A percentile compares a stretch with the other conserved stretches of the same genome.
phyloP scores from a whole-genome alignment of 37 sponge, comb jelly and placozoan genomes.

The Ephydatia muelleri region DNA sequence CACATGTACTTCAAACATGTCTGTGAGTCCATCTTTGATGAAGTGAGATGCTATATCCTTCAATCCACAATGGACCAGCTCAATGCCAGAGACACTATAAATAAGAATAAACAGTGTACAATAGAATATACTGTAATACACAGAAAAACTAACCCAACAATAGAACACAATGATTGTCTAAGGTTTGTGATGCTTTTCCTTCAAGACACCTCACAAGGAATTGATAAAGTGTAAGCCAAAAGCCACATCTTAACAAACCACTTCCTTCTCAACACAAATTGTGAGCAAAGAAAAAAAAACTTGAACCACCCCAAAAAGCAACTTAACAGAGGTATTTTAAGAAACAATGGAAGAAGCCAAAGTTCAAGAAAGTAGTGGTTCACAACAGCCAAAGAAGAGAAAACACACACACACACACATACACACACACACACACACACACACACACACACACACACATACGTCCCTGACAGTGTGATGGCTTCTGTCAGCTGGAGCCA shows the following conservation, averaged over 20 bases:
- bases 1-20: neutral
- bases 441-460: slow-evolving; percentile 11
- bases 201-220: neutral
- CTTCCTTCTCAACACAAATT: neutral
- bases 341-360: neutral
- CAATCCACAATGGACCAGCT: slow-evolving; percentile 1
- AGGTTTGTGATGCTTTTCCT: neutral
- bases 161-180: neutral
- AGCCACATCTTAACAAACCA: neutral
- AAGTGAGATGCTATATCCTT: slow-evolving; percentile 2
- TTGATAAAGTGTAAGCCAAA: neutral
- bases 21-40: neutral
- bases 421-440: slow-evolving; percentile 24
- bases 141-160: neutral
- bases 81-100: neutral
- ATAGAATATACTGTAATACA: neutral
- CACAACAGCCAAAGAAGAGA: neutral
- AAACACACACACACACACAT: neutral
- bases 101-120: neutral
- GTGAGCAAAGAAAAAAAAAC: neutral
- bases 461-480: neutral
- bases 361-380: neutral
- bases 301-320: neutral
- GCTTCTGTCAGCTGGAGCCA: neutral
- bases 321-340: neutral